These are phyloP conservation scores for Palythoa grandis DNA, from an alignment of 92 coral and sea anemone genomes.

Conservation along the genomic window DNA sequence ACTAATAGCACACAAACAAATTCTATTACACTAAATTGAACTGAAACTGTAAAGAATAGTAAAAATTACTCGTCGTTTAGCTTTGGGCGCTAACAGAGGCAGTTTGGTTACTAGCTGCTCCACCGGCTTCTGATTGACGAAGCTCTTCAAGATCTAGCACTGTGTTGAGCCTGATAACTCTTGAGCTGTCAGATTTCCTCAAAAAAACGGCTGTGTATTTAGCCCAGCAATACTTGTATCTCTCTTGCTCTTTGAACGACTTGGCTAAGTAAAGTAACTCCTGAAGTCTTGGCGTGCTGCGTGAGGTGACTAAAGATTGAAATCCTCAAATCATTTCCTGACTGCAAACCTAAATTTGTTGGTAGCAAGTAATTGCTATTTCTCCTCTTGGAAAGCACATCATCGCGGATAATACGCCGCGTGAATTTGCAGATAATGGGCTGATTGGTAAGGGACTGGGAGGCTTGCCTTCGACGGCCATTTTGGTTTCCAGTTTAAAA, in stretches of 20 bases:
- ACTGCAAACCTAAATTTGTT: constrained; percentile 23
- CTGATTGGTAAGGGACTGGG: not conserved
- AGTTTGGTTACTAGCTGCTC: constrained; percentile 38
- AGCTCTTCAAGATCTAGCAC: constrained; percentile 36
- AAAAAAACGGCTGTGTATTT: constrained; percentile 35
- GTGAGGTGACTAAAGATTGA: constrained; percentile 35
- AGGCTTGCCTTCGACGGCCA: constrained; percentile 40
- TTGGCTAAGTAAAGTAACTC: constrained; percentile 34
- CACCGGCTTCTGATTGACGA: constrained; percentile 28
- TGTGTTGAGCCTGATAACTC: constrained; percentile 30
- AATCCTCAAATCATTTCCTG: constrained; percentile 31
- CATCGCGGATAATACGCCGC: constrained; percentile 30
- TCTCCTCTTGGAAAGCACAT: constrained; percentile 28
- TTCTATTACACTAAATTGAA: constrained; percentile 19
- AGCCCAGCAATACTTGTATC: constrained; percentile 40
- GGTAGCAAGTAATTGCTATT: constrained; percentile 6
- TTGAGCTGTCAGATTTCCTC: constrained; percentile 26
- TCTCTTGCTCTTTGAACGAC: constrained; percentile 28
- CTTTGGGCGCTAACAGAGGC: constrained; percentile 40
- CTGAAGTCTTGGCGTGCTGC: constrained; percentile 46
- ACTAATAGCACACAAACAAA: constrained; percentile 25
- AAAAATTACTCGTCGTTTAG: constrained; percentile 15
- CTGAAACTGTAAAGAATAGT: constrained; percentile 30
- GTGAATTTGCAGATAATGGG: constrained; percentile 48
- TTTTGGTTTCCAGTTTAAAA: constrained; percentile 42